These are phyloP conservation scores for Oreochromis grahami DNA, from an alignment of 2,797 vertebrate genomes.

Conservation along the genomic window DNA sequence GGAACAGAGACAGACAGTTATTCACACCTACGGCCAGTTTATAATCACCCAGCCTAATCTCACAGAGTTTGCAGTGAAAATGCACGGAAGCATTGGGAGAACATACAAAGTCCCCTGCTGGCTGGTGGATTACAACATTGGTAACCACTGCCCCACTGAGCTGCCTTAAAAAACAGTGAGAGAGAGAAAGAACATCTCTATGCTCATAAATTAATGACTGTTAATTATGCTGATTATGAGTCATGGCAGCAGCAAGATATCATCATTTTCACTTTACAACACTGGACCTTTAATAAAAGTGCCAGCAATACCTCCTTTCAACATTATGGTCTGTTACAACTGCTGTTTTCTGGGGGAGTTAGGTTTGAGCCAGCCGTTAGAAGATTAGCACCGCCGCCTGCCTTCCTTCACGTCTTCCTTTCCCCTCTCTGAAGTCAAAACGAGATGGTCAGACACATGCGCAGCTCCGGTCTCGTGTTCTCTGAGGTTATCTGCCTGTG, in stretches of 20 bases:
- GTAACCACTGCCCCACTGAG: background rate
- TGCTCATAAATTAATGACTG: background rate
- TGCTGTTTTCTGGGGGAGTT: background rate
- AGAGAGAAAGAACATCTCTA: background rate
- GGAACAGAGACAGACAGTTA: background rate
- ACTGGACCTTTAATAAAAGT: background rate
- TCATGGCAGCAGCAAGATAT: background rate
- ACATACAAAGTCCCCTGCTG: background rate
- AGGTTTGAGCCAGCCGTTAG: background rate
- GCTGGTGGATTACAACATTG: background rate
- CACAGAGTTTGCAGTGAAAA: background rate
- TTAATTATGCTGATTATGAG: background rate
- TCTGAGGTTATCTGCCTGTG: constrained; percentile 19
- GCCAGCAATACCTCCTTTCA: background rate
- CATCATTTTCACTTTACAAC: background rate
- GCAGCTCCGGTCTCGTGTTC: background rate
- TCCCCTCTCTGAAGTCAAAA: background rate
- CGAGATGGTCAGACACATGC: background rate
- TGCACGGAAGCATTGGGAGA: background rate
- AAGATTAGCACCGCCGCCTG: background rate
- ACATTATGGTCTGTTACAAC: too few species aligned
- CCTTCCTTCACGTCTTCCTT: background rate
- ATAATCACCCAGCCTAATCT: background rate
- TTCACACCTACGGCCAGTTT: background rate
- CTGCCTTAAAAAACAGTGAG: background rate